A percentile compares a stretch with the other conserved stretches of the same genome.
Evolutionary conservation across 2,113 vertebrate species (phyloP).

Genomic region (Limnothrissa miodon): DNA sequence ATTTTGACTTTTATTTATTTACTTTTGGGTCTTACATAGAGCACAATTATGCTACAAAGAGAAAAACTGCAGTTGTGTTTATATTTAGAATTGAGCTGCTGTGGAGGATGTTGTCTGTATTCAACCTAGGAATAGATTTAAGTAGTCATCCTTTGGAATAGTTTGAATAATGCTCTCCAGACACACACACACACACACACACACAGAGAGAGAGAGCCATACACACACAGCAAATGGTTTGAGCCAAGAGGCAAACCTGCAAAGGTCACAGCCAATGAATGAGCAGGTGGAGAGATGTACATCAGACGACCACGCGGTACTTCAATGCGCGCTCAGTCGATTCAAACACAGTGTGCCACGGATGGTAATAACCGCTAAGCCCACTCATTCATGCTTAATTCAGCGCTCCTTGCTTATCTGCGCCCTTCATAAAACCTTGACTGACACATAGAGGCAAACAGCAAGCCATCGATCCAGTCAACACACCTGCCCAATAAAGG

Average conservation of each 20-base stretch:
- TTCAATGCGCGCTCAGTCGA: neutral
- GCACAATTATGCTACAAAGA: no score
- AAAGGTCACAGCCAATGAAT: neutral
- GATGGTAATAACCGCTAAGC: constrained; percentile 39
- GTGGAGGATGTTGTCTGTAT: no score
- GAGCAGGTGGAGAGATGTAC: neutral
- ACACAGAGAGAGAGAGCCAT: constrained; percentile 7
- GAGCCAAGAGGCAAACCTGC: neutral
- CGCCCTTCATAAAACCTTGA: constrained; percentile 40
- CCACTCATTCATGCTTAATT: constrained; percentile 44
- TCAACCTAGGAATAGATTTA: no score
- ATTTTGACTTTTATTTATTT: no score
- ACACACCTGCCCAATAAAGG: neutral
- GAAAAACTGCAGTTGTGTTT: no score
- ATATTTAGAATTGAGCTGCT: no score
- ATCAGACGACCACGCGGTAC: neutral
- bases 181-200: neutral
- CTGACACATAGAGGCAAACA: neutral
- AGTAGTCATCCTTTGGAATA: no score
- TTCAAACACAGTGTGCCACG: constrained; percentile 18
- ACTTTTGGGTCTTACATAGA: no score
- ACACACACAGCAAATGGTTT: neutral
- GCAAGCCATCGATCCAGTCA: neutral
- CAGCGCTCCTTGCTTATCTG: constrained; percentile 33
- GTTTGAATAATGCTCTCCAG: no score